Evolutionary conservation across 2,113 vertebrate species (phyloP).

Genomic region (Neogobius melanostomus): DNA sequence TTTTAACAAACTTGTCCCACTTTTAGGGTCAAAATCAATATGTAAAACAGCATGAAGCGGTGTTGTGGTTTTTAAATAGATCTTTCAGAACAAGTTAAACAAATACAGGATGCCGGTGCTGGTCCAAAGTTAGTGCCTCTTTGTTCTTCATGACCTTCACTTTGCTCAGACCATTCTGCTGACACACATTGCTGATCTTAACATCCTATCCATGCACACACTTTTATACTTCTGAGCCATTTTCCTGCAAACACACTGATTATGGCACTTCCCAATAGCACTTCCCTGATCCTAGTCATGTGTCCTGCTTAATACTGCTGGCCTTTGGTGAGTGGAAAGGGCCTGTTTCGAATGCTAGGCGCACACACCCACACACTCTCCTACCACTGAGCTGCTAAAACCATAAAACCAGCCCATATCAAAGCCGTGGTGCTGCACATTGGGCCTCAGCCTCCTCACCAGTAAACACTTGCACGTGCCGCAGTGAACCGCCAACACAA

Average conservation of each 20-base stretch:
- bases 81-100: slow-evolving; percentile 1
- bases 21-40: not conserved
- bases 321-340: slow-evolving; percentile 26
- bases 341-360: slow-evolving; percentile 16
- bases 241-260: slow-evolving; percentile 20
- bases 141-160: slow-evolving; percentile 28
- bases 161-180: slow-evolving; percentile 28
- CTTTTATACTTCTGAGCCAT: slow-evolving; percentile 14
- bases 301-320: slow-evolving; percentile 36
- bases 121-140: not conserved
- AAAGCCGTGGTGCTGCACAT: slow-evolving; percentile 13
- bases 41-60: not conserved
- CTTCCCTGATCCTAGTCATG: slow-evolving; percentile 55
- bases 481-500: slow-evolving; percentile 15
- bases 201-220: slow-evolving; percentile 15
- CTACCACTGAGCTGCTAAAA: slow-evolving; percentile 3
- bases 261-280: slow-evolving; percentile 23
- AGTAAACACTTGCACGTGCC: slow-evolving; percentile 16
- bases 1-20: not conserved
- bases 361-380: not conserved
- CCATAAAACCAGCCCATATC: slow-evolving; percentile 29
- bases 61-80: not conserved
- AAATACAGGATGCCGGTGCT: slow-evolving; percentile 3
- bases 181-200: slow-evolving; percentile 25
- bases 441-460: slow-evolving; percentile 6